phyloP scores from a whole-genome alignment of 1,140 invertebrate species.

The Calycopis cecrops region DNA sequence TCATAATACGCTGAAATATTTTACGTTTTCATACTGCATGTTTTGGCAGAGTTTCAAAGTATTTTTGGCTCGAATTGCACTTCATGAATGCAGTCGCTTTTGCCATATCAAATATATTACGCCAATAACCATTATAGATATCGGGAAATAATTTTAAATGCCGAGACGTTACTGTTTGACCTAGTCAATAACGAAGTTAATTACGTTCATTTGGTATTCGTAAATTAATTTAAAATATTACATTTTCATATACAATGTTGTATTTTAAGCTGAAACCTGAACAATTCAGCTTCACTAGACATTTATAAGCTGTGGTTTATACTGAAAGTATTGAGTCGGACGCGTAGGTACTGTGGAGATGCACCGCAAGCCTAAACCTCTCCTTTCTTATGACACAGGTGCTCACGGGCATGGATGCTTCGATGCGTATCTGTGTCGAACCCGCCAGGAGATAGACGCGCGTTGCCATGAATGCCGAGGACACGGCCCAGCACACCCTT shows the following conservation, averaged over 20 bases:
- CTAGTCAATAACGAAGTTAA: slow-evolving; percentile 23
- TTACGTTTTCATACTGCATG: slow-evolving; percentile 49
- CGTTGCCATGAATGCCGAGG: no score
- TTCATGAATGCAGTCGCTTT: slow-evolving; percentile 30
- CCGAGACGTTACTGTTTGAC: slow-evolving; percentile 2
- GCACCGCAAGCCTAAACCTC: no score
- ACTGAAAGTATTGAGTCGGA: no score
- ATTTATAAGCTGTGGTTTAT: no score
- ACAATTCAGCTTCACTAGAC: no score
- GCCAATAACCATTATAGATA: slow-evolving; percentile 24
- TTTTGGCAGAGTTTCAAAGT: slow-evolving; percentile 66
- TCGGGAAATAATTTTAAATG: slow-evolving; percentile 17
- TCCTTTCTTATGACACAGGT: no score
- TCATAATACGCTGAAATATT: slow-evolving; percentile 42
- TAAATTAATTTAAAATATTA: neutral
- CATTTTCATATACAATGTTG: neutral
- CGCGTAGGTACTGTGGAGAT: no score
- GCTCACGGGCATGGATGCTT: no score
- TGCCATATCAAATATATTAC: slow-evolving; percentile 43
- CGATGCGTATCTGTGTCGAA: no score
- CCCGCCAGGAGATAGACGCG: no score
- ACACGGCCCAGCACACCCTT: no score
- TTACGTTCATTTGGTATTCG: neutral
- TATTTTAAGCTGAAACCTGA: neutral
- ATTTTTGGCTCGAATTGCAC: slow-evolving; percentile 64